A percentile compares a stretch with the other conserved stretches of the same genome.
phyloP scores from a whole-genome alignment of 92 coral and sea anemone species.

The Palythoa caribaeorum region DNA sequence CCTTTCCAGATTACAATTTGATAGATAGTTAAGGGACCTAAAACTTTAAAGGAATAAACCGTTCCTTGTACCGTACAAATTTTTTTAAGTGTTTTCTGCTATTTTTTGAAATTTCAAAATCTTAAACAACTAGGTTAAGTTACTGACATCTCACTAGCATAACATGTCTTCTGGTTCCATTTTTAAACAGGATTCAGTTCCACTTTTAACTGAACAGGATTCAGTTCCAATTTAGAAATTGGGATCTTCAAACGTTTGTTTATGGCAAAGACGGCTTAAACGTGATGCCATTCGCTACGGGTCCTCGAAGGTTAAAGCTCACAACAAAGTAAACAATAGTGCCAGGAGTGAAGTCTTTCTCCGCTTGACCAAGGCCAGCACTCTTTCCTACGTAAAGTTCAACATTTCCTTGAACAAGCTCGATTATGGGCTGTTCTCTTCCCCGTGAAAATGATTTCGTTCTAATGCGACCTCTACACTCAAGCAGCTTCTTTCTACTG shows the following conservation, averaged over 20 bases:
- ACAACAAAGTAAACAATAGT: slow-evolving; percentile 89
- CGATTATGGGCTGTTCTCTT: slow-evolving; percentile 70
- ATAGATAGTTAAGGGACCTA: too few relatives aligned
- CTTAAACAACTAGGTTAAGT: too few relatives aligned
- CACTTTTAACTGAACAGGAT: neutral
- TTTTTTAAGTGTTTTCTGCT: too few relatives aligned
- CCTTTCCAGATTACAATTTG: too few relatives aligned
- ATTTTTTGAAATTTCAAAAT: too few relatives aligned
- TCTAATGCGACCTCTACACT: slow-evolving; percentile 83
- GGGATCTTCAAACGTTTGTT: neutral
- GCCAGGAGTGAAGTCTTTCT: slow-evolving; percentile 70
- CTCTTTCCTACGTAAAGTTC: slow-evolving; percentile 86
- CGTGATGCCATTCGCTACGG: slow-evolving; percentile 89
- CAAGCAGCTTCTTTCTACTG: slow-evolving; percentile 78
- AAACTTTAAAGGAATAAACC: too few relatives aligned
- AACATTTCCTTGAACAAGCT: slow-evolving; percentile 80
- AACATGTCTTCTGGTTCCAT: too few relatives aligned
- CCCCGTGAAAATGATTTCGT: slow-evolving; percentile 48
- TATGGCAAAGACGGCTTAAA: slow-evolving; percentile 64
- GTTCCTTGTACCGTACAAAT: too few relatives aligned
- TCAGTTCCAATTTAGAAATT: neutral
- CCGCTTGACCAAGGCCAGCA: slow-evolving; percentile 83
- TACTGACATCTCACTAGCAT: too few relatives aligned
- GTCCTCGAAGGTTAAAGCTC: slow-evolving; percentile 84
- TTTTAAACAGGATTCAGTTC: neutral